Conservation (phyloP, 2,797 vertebrate species). For the Diplodus sargus region DNA sequence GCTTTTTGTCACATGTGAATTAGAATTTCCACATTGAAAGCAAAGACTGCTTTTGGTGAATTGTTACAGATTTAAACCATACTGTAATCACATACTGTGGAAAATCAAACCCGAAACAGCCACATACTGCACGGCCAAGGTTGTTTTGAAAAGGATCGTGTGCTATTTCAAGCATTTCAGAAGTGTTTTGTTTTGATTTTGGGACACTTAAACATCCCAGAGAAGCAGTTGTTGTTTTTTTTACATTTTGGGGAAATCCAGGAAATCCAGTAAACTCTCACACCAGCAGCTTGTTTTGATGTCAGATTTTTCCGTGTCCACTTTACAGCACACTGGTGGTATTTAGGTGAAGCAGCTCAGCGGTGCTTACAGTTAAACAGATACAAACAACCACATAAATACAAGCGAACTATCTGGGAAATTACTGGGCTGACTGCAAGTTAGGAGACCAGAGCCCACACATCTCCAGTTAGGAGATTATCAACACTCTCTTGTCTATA, state of each 20-base stretch:
- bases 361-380: neutral
- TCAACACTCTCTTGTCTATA: neutral
- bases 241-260: neutral
- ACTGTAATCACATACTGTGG: neutral
- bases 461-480: neutral
- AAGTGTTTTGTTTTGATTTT: neutral
- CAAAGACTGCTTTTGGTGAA: neutral
- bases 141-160: neutral
- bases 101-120: neutral
- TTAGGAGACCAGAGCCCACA: too few species aligned
- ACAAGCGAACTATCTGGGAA: neutral
- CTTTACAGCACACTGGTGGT: neutral
- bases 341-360: neutral
- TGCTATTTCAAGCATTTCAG: neutral
- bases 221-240: neutral
- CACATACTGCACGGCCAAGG: neutral
- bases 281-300: neutral
- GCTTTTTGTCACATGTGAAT: too few species aligned
- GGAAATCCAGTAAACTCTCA: neutral
- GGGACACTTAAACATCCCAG: neutral
- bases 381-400: conserved; percentile 8
- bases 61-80: neutral
- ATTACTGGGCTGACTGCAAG: neutral
- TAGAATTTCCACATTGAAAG: too few species aligned
- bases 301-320: neutral